These are phyloP conservation scores for Cerastoderma edule DNA, from an alignment of 2,888 invertebrate genomes.

Conservation along the genomic window DNA sequence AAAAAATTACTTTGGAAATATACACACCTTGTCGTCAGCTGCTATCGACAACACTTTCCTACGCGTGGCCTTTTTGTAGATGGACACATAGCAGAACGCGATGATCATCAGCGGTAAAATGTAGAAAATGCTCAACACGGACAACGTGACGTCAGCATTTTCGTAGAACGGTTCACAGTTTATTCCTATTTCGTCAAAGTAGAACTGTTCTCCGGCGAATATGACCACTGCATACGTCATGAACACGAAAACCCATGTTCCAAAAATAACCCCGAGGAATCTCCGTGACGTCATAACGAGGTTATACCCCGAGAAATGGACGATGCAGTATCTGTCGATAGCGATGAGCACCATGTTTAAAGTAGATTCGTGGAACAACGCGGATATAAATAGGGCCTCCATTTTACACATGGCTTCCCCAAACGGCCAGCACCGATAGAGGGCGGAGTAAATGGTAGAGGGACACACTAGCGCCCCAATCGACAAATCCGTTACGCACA, in stretches of 20 bases:
- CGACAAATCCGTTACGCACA: conserved; percentile 58
- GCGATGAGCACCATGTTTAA: conserved; percentile 58
- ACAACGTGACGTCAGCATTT: conserved; percentile 53
- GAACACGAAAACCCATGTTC: conserved; percentile 60
- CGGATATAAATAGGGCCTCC: conserved; percentile 58
- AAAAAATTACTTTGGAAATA: background rate
- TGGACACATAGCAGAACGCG: conserved; percentile 58
- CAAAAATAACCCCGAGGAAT: conserved; percentile 50
- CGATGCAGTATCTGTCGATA: conserved; percentile 59
- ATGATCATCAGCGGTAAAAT: conserved; percentile 58
- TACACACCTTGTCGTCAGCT: conserved; percentile 44
- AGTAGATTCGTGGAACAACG: conserved; percentile 64
- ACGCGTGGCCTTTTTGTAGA: conserved; percentile 41
- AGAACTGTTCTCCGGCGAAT: conserved; percentile 62
- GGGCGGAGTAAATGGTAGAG: conserved; percentile 55
- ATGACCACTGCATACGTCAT: conserved; percentile 59
- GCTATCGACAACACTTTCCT: conserved; percentile 35
- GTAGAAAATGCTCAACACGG: conserved; percentile 62
- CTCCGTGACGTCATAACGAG: conserved; percentile 53
- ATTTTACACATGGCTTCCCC: conserved; percentile 57
- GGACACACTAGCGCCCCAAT: conserved; percentile 61
- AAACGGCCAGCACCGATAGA: conserved; percentile 62
- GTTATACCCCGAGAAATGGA: conserved; percentile 53
- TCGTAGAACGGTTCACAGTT: conserved; percentile 66
- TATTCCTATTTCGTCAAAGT: conserved; percentile 64